Evolutionary conservation across 2,797 vertebrate genomes (phyloP), one percentile per base, ranked within the genome.

Genomic region (Crypturellus tataupa): DNA sequence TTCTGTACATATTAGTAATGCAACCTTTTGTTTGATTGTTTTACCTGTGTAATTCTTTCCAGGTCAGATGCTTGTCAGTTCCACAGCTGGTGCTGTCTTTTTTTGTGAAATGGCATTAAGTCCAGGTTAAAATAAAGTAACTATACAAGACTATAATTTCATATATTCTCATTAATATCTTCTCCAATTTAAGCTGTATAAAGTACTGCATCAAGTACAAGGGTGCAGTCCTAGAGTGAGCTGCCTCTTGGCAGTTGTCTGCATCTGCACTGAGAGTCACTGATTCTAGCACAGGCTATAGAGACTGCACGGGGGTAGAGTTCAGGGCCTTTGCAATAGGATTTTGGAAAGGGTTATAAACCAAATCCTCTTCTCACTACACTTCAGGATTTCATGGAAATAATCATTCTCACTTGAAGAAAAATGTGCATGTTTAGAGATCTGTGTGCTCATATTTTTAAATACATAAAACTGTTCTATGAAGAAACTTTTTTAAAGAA

Each of bases 181-280:
- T 25, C 39, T 4, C 44, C 18, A 55, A 8, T 2, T 3, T 76
- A 5, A 9, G 8, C 2, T 75, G 5, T 21, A 16, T 33, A 3
- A n/a, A 77, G 12, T 51, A 8, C 18, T 49, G 27, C 4, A 27
- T 39, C 16, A 31, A 47, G 76, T 46, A 27, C 31, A 83, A 59
- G 2, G 5, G 0, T 62, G 2, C 7, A 53, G 8, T 47, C 42
- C 8, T 46, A 4, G 20, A 31, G 8, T 9, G 12, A 65, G 5
- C 2, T 69, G 21, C 46, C 24, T 0, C 33, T 90, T 0, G 0
- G 3, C 24, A 0, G 0, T 13, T 19, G 19, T 6, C 25, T 47
- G 10, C 0, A 0, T 29, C 19, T 72, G 17, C 2, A 29, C 33
- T 0, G 6, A 60, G 27, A 2, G 8, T 6, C 40, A 18, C 59